These are phyloP conservation scores for Chrysaora quinquecirrha DNA, from an alignment of 30 jellyfish, hydroid and myxozoan genomes.

Conservation along the genomic window DNA sequence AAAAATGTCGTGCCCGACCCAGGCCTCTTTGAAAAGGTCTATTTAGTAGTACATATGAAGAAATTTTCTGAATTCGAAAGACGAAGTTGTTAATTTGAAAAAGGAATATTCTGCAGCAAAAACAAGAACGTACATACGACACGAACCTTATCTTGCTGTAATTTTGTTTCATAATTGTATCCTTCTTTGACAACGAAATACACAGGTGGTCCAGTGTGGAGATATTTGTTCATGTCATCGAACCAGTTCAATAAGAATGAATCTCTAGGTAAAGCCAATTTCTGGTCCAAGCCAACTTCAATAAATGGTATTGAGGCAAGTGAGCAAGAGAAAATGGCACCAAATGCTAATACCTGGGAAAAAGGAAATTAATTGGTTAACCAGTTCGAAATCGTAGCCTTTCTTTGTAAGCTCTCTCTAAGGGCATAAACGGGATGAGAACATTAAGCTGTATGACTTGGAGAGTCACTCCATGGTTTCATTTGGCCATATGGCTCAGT, in stretches of 20 bases:
- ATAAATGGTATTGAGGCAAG: conserved; percentile 74
- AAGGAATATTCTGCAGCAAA: neutral
- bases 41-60: too few species aligned
- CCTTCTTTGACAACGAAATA: conserved; percentile 96
- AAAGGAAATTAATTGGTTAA: neutral
- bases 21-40: too few species aligned
- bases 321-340: conserved; percentile 59
- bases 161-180: conserved; percentile 58
- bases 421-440: too few species aligned
- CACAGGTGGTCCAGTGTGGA: conserved; percentile 98
- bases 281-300: conserved; percentile 92
- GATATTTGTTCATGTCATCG: conserved; percentile 70
- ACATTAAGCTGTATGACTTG: too few species aligned
- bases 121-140: neutral
- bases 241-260: conserved; percentile 86
- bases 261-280: conserved; percentile 92
- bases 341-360: conserved; percentile 70
- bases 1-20: too few species aligned
- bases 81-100: too few species aligned
- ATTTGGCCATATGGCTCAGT: too few species aligned
- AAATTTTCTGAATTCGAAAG: too few species aligned
- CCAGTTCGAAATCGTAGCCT: conserved; percentile 87
- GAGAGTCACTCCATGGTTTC: too few species aligned
- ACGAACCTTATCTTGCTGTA: conserved; percentile 65
- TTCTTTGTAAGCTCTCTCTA: too few species aligned